Base-by-base conservation (phyloP, 2,797 vertebrate genomes). In the Neosilurus hyrtlii region DNA sequence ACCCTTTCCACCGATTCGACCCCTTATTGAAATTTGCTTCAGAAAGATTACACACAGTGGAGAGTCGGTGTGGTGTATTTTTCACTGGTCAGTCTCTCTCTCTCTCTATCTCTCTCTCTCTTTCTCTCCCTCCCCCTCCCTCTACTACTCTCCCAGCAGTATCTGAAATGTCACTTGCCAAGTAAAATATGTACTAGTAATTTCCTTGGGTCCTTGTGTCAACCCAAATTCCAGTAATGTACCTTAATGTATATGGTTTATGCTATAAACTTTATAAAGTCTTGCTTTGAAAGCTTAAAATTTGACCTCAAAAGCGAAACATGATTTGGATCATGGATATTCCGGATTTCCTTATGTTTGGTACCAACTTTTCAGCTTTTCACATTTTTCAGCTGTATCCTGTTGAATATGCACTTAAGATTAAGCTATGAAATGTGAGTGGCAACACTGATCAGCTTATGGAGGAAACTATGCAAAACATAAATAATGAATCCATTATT, bases 11-110 rank as follows among this genome's bases (percentile, higher is more conserved):
- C 54, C 66, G 66, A 11, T 59, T 70, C 16, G 66, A 71, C 79
- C 79, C 14, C 79, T 80, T 65, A 70, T 71, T 71, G 66, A 82
- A 67, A 82, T 82, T 52, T 66, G 49, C 72, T 76, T 76, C 30
- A 30, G 57, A 74, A 74, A 74, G 57, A 43, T 26, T 72, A 59
- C 68, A 71, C 37, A 81, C 43, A 73, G 57, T 20, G 66, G 30
- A 65, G 9, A 59, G 71, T 20, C 68, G 37, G 66, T 43, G 8
- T 68, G 66, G 16, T 43, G 66, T 2, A 10, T n/a, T 49, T 49
- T 49, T 70, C 22, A 49, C 37, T n/a, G 37, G 16, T 54, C 51
- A 8, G 2, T 52, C 35, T 37, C 14, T 67, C 26, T 35, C 26
- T 67, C 65, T 67, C 65, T 67, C 65, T 67, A 5, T 66, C 65